These are phyloP conservation scores for Alsophila aescularia DNA, from an alignment of 2,888 invertebrate genomes.

Conservation along the genomic window DNA sequence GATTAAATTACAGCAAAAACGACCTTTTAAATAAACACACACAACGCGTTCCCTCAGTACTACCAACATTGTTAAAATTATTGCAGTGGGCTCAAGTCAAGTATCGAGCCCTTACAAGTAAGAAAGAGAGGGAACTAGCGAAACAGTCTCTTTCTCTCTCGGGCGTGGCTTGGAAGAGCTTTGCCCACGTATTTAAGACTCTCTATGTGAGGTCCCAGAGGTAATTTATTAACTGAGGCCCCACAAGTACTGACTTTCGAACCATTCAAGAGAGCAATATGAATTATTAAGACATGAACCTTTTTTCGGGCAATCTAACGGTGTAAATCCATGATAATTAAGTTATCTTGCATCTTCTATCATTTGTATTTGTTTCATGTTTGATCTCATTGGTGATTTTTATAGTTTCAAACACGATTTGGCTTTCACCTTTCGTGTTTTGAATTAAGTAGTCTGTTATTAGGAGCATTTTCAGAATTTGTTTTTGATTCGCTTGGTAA, in stretches of 20 bases:
- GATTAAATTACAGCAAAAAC: constrained; percentile 34
- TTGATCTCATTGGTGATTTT: too few species aligned
- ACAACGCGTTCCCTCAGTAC: constrained; percentile 5
- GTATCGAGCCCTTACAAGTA: constrained; percentile 11
- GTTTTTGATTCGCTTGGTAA: constrained; percentile 54
- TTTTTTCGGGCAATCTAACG: constrained; percentile 48
- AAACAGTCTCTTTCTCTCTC: constrained; percentile 50
- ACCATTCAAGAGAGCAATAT: constrained; percentile 59
- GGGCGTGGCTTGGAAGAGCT: constrained; percentile 68
- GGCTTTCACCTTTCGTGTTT: constrained; percentile 28
- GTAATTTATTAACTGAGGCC: constrained; percentile 77
- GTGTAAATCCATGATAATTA: constrained; percentile 67
- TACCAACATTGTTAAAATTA: constrained; percentile 34
- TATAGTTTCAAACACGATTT: constrained; percentile 45
- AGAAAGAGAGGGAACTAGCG: constrained; percentile 34
- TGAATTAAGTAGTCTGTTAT: constrained; percentile 43
- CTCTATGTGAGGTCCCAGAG: constrained; percentile 76
- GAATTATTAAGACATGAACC: constrained; percentile 61
- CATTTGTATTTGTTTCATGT: constrained; percentile 40
- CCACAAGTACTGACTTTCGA: constrained; percentile 67
- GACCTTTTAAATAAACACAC: constrained; percentile 30
- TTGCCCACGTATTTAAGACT: constrained; percentile 72
- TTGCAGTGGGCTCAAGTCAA: constrained; percentile 5
- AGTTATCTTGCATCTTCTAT: constrained; percentile 59
- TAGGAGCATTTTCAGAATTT: constrained; percentile 49